Percentiles rank a stretch among this genome's conserved stretches.
These are phyloP conservation scores for Ochotona princeps DNA, from an alignment of 2,113 vertebrate species.

Conservation along the genomic window DNA sequence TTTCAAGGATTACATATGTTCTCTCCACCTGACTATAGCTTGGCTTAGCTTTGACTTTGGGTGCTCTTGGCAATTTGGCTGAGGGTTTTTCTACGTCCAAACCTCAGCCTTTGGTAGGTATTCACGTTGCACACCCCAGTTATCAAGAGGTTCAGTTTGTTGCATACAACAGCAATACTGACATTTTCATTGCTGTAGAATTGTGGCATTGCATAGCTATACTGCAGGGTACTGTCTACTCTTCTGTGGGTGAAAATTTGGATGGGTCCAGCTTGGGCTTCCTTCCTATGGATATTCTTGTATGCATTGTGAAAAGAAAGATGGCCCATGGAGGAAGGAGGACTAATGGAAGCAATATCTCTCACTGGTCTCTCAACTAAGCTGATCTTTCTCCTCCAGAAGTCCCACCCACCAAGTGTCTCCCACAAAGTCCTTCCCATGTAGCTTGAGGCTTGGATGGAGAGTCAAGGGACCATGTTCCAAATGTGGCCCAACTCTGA, in stretches of 20 bases:
- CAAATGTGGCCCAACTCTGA: not conserved
- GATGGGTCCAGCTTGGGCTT: not conserved
- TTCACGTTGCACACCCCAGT: not conserved
- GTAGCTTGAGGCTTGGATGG: not conserved
- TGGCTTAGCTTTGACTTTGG: not conserved
- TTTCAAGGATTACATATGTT: not conserved
- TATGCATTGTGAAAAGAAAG: not conserved
- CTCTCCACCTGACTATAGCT: not conserved
- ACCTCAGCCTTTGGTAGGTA: not conserved
- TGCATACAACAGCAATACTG: not conserved
- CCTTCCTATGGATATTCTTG: not conserved
- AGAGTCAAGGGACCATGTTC: not conserved
- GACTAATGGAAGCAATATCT: not conserved
- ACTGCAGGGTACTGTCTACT: not conserved
- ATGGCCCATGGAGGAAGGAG: not conserved
- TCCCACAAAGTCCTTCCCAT: too few relatives aligned
- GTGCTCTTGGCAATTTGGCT: too few relatives aligned
- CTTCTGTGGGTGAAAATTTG: not conserved
- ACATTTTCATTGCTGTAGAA: not conserved
- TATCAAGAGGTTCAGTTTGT: not conserved
- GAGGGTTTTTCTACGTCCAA: not conserved
- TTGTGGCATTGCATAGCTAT: not conserved
- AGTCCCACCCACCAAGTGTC: too few relatives aligned
- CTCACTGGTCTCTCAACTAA: not conserved
- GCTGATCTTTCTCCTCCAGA: not conserved